phyloP scores from a whole-genome alignment of 2,888 invertebrate genomes.

The Mesorhabditis sp. region DNA sequence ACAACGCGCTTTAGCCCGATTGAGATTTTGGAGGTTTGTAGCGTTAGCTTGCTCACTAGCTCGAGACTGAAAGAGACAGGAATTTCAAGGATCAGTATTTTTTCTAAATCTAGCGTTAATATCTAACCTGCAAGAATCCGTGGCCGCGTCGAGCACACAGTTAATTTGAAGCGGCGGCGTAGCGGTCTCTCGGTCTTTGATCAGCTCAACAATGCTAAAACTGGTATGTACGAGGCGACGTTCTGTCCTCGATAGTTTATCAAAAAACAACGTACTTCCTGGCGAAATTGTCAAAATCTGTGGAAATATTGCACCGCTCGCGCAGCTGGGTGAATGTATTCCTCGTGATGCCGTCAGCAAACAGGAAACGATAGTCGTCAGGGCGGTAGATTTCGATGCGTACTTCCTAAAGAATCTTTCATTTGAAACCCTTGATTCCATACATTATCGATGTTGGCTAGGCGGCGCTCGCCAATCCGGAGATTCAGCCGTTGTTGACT shows the following conservation, averaged over 20 bases:
- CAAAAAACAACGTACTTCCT: not conserved
- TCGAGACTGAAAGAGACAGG: not conserved
- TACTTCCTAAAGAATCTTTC: not conserved
- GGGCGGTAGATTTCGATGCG: constrained; percentile 1
- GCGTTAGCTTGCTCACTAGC: not conserved
- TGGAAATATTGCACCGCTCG: constrained; percentile 2
- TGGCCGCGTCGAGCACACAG: not conserved
- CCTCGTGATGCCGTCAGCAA: not conserved
- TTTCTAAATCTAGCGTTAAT: not conserved
- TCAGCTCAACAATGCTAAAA: not conserved
- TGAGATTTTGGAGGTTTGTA: not conserved
- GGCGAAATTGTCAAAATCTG: not conserved
- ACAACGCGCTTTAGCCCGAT: not conserved
- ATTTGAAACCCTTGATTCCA: not conserved
- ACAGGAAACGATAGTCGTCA: not conserved
- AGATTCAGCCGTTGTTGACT: not conserved
- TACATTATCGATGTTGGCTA: not conserved
- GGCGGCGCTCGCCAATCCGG: not conserved
- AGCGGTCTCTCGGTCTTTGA: constrained; percentile 1
- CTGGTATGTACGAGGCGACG: not conserved
- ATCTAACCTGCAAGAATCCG: not conserved
- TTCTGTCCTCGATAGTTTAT: no score
- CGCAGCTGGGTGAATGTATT: not conserved
- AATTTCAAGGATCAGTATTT: not conserved
- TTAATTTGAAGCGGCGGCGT: not conserved